A percentile compares a stretch with the other conserved stretches of the same genome.
phyloP scores from a whole-genome alignment of 1,140 invertebrate genomes.

The Drosophila tristis region DNA sequence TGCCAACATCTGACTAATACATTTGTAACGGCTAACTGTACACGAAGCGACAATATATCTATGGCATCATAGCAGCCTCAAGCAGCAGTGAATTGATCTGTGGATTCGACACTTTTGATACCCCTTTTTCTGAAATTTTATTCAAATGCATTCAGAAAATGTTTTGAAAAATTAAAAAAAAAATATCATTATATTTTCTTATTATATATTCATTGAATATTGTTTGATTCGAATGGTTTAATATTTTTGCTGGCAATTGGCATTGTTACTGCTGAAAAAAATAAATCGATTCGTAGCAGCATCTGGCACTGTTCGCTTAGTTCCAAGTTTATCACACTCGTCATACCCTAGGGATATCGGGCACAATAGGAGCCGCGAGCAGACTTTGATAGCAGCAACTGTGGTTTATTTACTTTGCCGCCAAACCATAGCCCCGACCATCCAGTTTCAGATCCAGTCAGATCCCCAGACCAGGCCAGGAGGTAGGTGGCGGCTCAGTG shows the following conservation, averaged over 20 bases:
- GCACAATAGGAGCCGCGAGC: slow-evolving; percentile 30
- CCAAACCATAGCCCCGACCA: neutral
- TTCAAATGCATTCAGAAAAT: too few relatives aligned
- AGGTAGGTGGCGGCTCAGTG: slow-evolving; percentile 22
- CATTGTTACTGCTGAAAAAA: too few relatives aligned
- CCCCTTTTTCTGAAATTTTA: neutral
- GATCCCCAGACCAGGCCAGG: neutral
- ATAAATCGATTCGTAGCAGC: neutral
- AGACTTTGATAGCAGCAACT: slow-evolving; percentile 36
- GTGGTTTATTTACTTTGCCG: slow-evolving; percentile 50
- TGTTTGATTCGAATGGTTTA: neutral
- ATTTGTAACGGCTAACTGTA: slow-evolving; percentile 79
- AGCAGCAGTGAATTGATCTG: neutral
- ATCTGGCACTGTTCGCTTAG: slow-evolving; percentile 14
- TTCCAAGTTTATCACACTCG: slow-evolving; percentile 35
- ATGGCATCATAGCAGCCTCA: slow-evolving; percentile 48
- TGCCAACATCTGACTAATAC: slow-evolving; percentile 64
- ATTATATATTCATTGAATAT: neutral
- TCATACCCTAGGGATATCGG: slow-evolving; percentile 31
- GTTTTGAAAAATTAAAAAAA: too few relatives aligned
- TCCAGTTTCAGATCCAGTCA: too few relatives aligned
- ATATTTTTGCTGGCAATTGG: too few relatives aligned
- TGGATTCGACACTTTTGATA: slow-evolving; percentile 10
- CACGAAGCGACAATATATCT: slow-evolving; percentile 80
- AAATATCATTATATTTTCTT: too few relatives aligned